A percentile compares a stretch with the other conserved stretches of the same genome.
phyloP scores from a whole-genome alignment of 1,140 invertebrate species.

The Drosophila teissieri region DNA sequence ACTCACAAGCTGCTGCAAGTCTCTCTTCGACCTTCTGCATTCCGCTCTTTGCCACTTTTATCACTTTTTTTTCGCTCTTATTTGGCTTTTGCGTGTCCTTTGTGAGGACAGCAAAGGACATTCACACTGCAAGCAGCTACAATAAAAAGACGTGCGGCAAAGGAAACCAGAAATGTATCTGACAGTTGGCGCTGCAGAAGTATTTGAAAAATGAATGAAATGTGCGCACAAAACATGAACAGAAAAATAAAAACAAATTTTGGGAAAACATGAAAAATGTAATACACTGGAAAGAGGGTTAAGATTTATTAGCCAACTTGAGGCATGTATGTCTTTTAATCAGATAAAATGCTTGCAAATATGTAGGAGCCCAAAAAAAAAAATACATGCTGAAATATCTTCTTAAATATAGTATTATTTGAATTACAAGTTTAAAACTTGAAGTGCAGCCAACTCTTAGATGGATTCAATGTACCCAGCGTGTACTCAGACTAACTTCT shows the following conservation, averaged over 20 bases:
- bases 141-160: conserved; percentile 41
- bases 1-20: conserved; percentile 12
- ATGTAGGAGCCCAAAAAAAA: too few species aligned
- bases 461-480: background rate
- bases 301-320: background rate
- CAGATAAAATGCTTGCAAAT: too few species aligned
- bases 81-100: conserved; percentile 66
- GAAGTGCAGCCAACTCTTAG: background rate
- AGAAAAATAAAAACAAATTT: conserved; percentile 5
- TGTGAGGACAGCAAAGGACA: conserved; percentile 72
- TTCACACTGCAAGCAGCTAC: conserved; percentile 61
- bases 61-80: conserved; percentile 14
- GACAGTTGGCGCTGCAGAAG: conserved; percentile 66
- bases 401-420: too few species aligned
- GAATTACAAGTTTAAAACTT: background rate
- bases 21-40: conserved; percentile 19
- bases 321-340: background rate
- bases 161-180: conserved; percentile 64
- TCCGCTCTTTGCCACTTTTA: background rate
- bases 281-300: background rate
- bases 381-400: too few species aligned
- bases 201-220: conserved; percentile 77
- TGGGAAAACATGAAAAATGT: background rate
- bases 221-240: conserved; percentile 18
- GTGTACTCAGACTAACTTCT: conserved; percentile 3